Conservation (phyloP, 2,797 vertebrate species). For the Decapterus maruadsi region DNA sequence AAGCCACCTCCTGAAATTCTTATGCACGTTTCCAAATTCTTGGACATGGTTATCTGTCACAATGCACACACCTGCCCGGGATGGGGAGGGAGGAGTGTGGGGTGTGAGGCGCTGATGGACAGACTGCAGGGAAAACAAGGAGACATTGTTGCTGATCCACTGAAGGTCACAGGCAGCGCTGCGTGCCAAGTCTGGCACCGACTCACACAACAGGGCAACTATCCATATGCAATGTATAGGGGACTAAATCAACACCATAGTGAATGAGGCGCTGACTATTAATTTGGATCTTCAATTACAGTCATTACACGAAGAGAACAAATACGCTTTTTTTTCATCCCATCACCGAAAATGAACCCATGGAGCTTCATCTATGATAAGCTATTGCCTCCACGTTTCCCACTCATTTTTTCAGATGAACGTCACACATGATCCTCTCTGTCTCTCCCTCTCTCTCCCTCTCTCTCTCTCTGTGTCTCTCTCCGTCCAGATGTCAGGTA, state of each 20-base stretch:
- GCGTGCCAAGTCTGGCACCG: slow-evolving; percentile 84
- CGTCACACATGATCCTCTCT: slow-evolving; percentile 58
- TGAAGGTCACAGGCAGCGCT: slow-evolving; percentile 84
- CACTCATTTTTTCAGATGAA: slow-evolving; percentile 70
- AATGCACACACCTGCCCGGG: slow-evolving; percentile 82
- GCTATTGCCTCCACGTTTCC: slow-evolving; percentile 49
- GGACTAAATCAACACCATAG: slow-evolving; percentile 54
- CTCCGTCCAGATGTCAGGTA: slow-evolving; percentile 84
- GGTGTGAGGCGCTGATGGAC: slow-evolving; percentile 81
- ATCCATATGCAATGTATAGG: slow-evolving; percentile 73
- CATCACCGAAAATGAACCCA: slow-evolving; percentile 56
- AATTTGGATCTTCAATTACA: slow-evolving; percentile 62
- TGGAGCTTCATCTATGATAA: slow-evolving; percentile 49
- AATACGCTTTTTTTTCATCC: slow-evolving; percentile 53
- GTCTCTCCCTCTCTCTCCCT: slow-evolving; percentile 28
- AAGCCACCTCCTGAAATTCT: slow-evolving; percentile 29
- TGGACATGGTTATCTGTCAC: slow-evolving; percentile 68
- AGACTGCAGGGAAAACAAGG: slow-evolving; percentile 85
- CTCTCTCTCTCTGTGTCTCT: slow-evolving; percentile 18
- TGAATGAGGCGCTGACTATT: slow-evolving; percentile 57
- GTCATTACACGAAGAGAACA: slow-evolving; percentile 63
- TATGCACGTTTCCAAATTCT: slow-evolving; percentile 67
- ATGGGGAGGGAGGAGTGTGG: slow-evolving; percentile 43
- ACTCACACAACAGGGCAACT: slow-evolving; percentile 78
- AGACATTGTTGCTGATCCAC: slow-evolving; percentile 87